Percentiles rank a stretch among this genome's conserved stretches.
Evolutionary conservation across 2,113 vertebrate genomes (phyloP).

Genomic region (Oreochromis aureus): DNA sequence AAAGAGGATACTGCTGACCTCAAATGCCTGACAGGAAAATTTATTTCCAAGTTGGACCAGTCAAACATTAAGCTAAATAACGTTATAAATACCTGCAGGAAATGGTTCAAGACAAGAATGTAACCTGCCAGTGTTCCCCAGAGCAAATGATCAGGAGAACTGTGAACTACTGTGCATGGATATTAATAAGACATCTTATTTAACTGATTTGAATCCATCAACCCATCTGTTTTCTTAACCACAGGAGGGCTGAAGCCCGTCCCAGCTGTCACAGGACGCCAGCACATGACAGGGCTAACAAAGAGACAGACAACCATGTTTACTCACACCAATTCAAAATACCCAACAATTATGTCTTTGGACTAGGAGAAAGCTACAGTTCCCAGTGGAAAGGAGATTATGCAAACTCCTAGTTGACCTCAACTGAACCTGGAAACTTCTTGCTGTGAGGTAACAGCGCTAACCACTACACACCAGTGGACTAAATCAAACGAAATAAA

Average conservation of each 20-base stretch:
- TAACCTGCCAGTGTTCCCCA: background rate
- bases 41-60: background rate
- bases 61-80: background rate
- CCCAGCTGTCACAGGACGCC: background rate
- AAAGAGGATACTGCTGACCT: background rate
- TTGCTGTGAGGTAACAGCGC: background rate
- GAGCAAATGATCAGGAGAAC: background rate
- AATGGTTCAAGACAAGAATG: background rate
- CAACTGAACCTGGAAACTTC: background rate
- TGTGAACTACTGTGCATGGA: background rate
- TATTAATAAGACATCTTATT: background rate
- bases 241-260: background rate
- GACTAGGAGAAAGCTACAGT: background rate
- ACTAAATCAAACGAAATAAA: background rate
- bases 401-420: background rate
- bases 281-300: background rate
- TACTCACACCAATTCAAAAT: background rate
- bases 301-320: background rate
- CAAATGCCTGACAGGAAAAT: background rate
- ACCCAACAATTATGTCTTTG: background rate
- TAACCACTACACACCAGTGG: background rate
- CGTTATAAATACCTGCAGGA: background rate
- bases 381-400: background rate
- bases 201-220: background rate
- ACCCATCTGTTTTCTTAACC: background rate